Evolutionary conservation across 2,888 invertebrate species (phyloP).

Genomic region (Himalopsyche anomala): DNA sequence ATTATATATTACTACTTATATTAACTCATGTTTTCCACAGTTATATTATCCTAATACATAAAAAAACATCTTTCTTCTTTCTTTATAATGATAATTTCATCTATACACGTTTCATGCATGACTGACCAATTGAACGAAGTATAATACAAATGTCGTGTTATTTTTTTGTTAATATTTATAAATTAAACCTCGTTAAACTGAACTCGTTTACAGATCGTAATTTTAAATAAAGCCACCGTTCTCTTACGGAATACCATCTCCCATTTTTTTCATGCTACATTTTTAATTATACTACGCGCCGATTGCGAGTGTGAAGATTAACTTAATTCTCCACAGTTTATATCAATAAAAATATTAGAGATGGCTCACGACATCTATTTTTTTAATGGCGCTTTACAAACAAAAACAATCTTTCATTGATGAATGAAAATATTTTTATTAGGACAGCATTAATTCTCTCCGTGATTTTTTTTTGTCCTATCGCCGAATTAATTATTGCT

Average conservation of each 20-base stretch:
- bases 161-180: neutral
- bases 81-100: neutral
- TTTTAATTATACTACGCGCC: neutral
- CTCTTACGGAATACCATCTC: neutral
- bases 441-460: too few relatives aligned
- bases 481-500: too few relatives aligned
- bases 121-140: neutral
- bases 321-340: neutral
- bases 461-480: too few relatives aligned
- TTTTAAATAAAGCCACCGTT: neutral
- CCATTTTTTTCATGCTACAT: neutral
- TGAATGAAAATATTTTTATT: too few relatives aligned
- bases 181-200: slow-evolving; percentile 14
- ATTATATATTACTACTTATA: too few relatives aligned
- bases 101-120: neutral
- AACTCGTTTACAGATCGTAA: neutral
- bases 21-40: too few relatives aligned
- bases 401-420: too few relatives aligned
- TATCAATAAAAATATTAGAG: neutral
- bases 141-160: slow-evolving; percentile 2
- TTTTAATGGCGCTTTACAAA: neutral
- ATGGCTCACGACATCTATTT: neutral
- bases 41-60: too few relatives aligned
- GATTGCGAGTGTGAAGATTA: neutral
- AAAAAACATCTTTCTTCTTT: neutral